Base-by-base conservation (phyloP, 2,797 vertebrate species). In the Siniperca obscura region DNA sequence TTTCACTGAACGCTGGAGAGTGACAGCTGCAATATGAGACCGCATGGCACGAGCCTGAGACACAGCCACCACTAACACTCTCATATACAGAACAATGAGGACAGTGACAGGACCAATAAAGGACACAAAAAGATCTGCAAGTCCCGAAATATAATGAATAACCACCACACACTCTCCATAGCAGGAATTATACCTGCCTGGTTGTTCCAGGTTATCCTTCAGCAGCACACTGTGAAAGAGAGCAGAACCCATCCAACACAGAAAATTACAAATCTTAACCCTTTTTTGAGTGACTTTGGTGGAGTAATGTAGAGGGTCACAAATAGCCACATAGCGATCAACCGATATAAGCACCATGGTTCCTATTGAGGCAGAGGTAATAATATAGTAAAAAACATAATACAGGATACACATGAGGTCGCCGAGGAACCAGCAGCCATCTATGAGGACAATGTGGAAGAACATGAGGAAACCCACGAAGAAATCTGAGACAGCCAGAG, bases 41-140 rank as follows among this genome's bases (percentile, higher is more conserved):
- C 42, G 72, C 40, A 87, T 78, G 30, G 84, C 81, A 10, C 66
- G 81, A 44, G 83, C 82, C 55, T 93, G 91, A 44, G 78, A 62
- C 53, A 84, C 70, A 1, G 78, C 85, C 11, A 86, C 75, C 2
- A 80, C 55, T 81, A 90, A 93, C 17, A 94, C 89, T 76, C 74
- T 50, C 22, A 79, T 12, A 30, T 80, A 76, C 40, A 80, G 22
- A 50, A 74, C n/a, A 42, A 72, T n/a, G 22, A 86, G 76, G 40
- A 71, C 48, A 76, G 34, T 52, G 27, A 76, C 53, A 5, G 64
- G 74, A 68, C 27, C 19, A 22, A 59, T 36, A 13, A 76, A 76
- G 8, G 74, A 66, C 14, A 76, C 14, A 1, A 87, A 17, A 1
- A 91, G 12, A 50, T 92, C 92, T 7, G n/a, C 44, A 8, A 84